Evolutionary conservation across 2,888 invertebrate genomes (phyloP).

Genomic region (Psylliodes chrysocephalus): DNA sequence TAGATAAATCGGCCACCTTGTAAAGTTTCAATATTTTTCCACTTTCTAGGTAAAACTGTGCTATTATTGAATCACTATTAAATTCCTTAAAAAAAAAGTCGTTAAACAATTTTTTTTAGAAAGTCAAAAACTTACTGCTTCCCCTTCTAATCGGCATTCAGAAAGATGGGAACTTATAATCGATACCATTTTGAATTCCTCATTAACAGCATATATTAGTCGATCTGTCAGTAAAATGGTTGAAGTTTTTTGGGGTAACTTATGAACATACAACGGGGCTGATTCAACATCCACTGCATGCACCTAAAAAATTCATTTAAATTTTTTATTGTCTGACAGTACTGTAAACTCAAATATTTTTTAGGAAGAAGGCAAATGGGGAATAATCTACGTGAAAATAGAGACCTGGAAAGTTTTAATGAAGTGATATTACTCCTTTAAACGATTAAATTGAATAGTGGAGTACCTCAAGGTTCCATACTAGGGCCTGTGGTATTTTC

Average conservation of each 20-base stretch:
- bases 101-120: background rate
- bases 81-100: constrained; percentile 65
- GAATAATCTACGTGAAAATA: too few species aligned
- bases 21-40: constrained; percentile 67
- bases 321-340: too few species aligned
- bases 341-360: too few species aligned
- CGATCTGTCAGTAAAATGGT: constrained; percentile 75
- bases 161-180: constrained; percentile 70
- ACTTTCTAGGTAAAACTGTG: constrained; percentile 67
- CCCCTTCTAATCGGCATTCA: constrained; percentile 67
- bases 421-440: too few species aligned
- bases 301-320: constrained; percentile 66
- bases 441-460: too few species aligned
- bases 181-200: constrained; percentile 64
- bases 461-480: too few species aligned
- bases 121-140: constrained; percentile 60
- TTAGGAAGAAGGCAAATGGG: too few species aligned
- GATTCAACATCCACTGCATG: constrained; percentile 75
- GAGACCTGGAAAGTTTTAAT: too few species aligned
- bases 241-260: constrained; percentile 72
- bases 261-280: constrained; percentile 75
- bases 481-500: too few species aligned
- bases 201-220: constrained; percentile 72
- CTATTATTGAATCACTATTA: constrained; percentile 69
- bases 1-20: constrained; percentile 64